A percentile compares a stretch with the other conserved stretches of the same genome.
Conservation (phyloP, 1,140 invertebrate species). For the Rhynchophorus ferrugineus region DNA sequence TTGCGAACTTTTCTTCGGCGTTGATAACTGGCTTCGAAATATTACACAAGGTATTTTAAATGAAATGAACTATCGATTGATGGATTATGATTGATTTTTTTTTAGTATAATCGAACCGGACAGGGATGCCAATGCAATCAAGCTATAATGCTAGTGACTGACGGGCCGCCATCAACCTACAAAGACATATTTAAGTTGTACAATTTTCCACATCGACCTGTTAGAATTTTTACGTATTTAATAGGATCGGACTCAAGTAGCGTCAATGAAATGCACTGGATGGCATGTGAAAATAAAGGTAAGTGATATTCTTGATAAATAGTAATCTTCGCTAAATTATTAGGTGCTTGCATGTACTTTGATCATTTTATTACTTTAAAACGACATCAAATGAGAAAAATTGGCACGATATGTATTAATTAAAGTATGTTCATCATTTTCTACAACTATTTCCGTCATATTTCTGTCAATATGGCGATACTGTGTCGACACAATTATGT, state of each 20-base stretch:
- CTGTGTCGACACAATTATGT: too few species aligned
- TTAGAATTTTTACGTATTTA: constrained; percentile 94
- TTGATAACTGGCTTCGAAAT: constrained; percentile 87
- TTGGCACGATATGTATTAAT: too few species aligned
- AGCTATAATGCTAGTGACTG: constrained; percentile 93
- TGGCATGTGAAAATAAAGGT: constrained; percentile 97
- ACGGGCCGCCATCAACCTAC: constrained; percentile 72
- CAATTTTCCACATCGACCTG: constrained; percentile 86
- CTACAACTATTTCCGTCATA: too few species aligned
- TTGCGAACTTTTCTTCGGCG: constrained; percentile 90
- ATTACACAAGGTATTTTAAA: constrained; percentile 74
- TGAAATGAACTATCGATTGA: too few species aligned
- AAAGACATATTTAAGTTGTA: constrained; percentile 66
- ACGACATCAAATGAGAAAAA: too few species aligned
- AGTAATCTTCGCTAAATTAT: too few species aligned
- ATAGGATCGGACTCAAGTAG: constrained; percentile 87
- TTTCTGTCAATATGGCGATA: too few species aligned
- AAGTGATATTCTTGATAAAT: constrained; percentile 23
- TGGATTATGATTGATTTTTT: too few species aligned
- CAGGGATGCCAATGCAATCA: constrained; percentile 92
- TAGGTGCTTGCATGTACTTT: too few species aligned
- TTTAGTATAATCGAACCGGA: constrained; percentile 68
- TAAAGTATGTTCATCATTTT: too few species aligned
- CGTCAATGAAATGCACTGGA: constrained; percentile 76
- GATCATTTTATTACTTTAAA: too few species aligned